Base-by-base conservation (phyloP, 2,113 vertebrate species). In the Ciconia maguari region DNA sequence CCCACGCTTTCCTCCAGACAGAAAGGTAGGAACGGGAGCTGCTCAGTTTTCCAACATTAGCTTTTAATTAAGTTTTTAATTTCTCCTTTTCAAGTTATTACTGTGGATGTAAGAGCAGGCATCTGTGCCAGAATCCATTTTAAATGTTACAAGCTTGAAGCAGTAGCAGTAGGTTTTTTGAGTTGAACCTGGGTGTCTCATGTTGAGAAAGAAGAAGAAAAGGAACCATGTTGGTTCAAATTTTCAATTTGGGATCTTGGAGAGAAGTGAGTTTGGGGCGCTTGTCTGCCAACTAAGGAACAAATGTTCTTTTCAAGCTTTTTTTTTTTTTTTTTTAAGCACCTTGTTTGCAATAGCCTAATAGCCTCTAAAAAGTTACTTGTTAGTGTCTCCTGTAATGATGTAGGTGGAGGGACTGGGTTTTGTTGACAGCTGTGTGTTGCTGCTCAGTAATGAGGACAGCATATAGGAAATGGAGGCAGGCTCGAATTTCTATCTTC, bases 351-450 rank as follows among this genome's bases (percentile, higher is more conserved):
- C 57, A 89, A 6, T 9, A 25, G 20, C 10, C 25, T 84, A 38
- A 38, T 9, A 25, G 20, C 10, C 25, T 84, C 10, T 75, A 17
- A 18, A 3, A 65, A 36, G 49, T 10, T 41, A 2, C 16, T 34
- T 42, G 38, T 13, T 62, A 68, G 44, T 30, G 44, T 78, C 41
- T 51, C 34, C 36, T 79, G 1, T 27, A 19, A 29, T 2, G 51
- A 2, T 27, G 70, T 1, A 7, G 41, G 26, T 3, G 3, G n/a
- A 52, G 44, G 30, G 44, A 8, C 18, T 19, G 29, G 41, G 20
- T 36, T 79, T 32, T 65, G 20, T 22, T 0, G 0, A 0, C 22
- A n/a, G 75, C 38, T 0, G 4, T 3, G 66, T 55, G 66, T 42
- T 46, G 30, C 69, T 71, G 90, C 88, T 78, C 34, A 3, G 26